Conservation (phyloP, 2,113 vertebrate genomes). For the Petrocephalus microphthalmus region DNA sequence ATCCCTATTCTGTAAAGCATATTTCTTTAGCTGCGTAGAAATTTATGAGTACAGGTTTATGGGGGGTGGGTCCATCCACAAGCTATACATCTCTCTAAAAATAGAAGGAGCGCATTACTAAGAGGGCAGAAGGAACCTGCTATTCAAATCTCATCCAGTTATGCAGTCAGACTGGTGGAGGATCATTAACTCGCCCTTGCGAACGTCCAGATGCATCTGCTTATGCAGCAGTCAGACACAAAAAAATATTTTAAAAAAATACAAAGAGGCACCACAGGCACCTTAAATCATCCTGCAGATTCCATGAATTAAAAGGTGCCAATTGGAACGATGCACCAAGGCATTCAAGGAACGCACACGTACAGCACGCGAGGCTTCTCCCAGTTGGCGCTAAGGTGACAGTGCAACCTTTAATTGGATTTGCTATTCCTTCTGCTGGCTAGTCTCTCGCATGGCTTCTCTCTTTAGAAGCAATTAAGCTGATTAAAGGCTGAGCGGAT, state of each 20-base stretch:
- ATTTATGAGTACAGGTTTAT: background rate
- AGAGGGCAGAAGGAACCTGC: background rate
- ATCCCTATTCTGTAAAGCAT: background rate
- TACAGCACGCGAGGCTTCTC: background rate
- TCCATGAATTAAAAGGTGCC: background rate
- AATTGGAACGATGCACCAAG: background rate
- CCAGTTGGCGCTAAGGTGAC: background rate
- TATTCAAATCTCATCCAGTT: background rate
- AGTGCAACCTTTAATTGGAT: slow-evolving; percentile 26
- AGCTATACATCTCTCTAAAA: background rate
- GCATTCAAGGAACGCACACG: background rate
- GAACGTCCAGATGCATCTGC: background rate
- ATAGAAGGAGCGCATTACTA: background rate
- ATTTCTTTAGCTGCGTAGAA: background rate
- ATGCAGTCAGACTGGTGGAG: background rate
- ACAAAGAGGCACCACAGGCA: background rate
- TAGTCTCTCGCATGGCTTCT: slow-evolving; percentile 7
- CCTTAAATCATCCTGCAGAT: background rate
- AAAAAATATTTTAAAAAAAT: background rate
- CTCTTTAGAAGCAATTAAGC: slow-evolving; percentile 22
- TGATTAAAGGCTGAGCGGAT: slow-evolving; percentile 20
- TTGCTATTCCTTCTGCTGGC: slow-evolving; percentile 9
- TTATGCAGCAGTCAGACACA: background rate
- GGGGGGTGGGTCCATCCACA: background rate
- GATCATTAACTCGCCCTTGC: background rate